Percentiles rank a stretch among this genome's conserved stretches.
phyloP scores from a whole-genome alignment of 2,888 invertebrate genomes.

The Cyclophora albipunctata region DNA sequence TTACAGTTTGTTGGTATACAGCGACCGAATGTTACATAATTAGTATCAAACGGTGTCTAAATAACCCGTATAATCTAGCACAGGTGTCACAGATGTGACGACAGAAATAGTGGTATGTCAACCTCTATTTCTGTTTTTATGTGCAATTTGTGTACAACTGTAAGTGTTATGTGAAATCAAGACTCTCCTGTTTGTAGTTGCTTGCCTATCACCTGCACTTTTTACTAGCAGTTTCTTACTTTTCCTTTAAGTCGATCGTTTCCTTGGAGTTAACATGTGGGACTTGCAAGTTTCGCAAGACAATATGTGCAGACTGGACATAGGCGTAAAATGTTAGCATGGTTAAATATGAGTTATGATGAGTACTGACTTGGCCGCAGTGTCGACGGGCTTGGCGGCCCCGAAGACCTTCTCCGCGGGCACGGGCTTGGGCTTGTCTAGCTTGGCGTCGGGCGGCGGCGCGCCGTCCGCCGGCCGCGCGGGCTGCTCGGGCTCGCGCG shows the following conservation, averaged over 20 bases:
- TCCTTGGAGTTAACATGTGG: no score
- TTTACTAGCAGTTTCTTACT: no score
- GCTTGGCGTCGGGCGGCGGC: conserved; percentile 29
- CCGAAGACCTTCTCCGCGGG: conserved; percentile 90
- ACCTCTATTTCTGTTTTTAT: conserved; percentile 30
- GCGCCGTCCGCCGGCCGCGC: conserved; percentile 52
- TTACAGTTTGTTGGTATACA: conserved; percentile 46
- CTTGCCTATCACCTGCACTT: no score
- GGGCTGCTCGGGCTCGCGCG: conserved; percentile 70
- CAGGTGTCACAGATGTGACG: conserved; percentile 24
- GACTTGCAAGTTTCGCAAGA: no score
- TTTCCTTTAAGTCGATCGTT: no score
- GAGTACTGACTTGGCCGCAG: conserved; percentile 80
- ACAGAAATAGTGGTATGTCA: conserved; percentile 29
- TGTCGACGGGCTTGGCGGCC: conserved; percentile 96
- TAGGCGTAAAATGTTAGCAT: no score
- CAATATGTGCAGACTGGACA: no score
- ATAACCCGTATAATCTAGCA: conserved; percentile 50
- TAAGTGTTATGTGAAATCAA: no score
- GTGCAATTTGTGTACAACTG: conserved; percentile 27
- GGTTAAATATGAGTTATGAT: neutral
- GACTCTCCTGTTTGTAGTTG: no score
- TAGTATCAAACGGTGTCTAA: conserved; percentile 45
- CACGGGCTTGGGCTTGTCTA: conserved; percentile 56
- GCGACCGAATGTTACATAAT: conserved; percentile 46